These are phyloP conservation scores for Piaya cayana DNA, from an alignment of 2,113 vertebrate species.

Conservation along the genomic window DNA sequence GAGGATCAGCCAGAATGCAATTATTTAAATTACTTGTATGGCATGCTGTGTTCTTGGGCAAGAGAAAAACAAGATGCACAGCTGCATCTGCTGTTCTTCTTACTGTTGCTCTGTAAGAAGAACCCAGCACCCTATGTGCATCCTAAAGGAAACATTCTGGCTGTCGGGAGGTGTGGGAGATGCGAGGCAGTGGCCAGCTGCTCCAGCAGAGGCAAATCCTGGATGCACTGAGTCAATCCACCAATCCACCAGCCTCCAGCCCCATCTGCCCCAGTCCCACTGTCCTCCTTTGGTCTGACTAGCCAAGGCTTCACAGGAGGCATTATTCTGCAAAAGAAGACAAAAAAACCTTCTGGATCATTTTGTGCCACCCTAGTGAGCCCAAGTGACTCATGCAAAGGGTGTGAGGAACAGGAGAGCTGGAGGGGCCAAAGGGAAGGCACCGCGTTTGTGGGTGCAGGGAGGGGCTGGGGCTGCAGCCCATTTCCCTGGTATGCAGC, in stretches of 20 bases:
- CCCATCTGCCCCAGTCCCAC: rapidly evolving
- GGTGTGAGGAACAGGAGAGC: background rate
- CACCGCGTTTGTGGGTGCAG: rapidly evolving
- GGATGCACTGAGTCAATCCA: background rate
- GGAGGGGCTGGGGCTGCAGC: background rate
- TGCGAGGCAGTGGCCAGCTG: rapidly evolving
- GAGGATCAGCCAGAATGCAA: background rate
- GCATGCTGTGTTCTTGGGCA: background rate
- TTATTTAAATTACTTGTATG: background rate
- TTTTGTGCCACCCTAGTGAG: background rate
- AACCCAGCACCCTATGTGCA: rapidly evolving
- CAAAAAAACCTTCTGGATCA: background rate
- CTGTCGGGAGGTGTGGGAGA: background rate
- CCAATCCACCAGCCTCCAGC: rapidly evolving
- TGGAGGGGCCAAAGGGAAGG: background rate
- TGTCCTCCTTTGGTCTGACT: background rate
- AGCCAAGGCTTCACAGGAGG: background rate
- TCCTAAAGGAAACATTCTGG: background rate
- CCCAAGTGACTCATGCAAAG: background rate
- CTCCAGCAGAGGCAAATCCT: rapidly evolving
- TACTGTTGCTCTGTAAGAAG: background rate
- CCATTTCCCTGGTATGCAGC: rapidly evolving
- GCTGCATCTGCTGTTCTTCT: too few relatives aligned
- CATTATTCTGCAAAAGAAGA: background rate
- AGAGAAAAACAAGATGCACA: background rate